These are phyloP conservation scores for rabbit (Oryctolagus cuniculus) DNA, from an alignment of 2,113 vertebrate genomes.

Conservation along the genomic window mOryCun1.1 NC_091432.1:96035501-96036000, in stretches of 20 bases:
- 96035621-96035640: background rate
- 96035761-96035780: background rate
- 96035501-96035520: background rate
- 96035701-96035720: background rate
- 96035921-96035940: no score
- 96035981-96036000: background rate
- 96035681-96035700: background rate
- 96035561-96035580: background rate
- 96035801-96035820: background rate
- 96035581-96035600: background rate
- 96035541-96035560: background rate
- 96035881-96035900: background rate
- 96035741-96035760: background rate
- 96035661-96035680: background rate
- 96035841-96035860: background rate
- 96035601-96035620: no score
- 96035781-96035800: background rate
- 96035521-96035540: background rate
- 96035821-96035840: background rate
- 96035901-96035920: background rate
- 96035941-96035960: background rate
- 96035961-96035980: background rate
- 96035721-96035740: background rate
- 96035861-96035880: background rate
- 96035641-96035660: background rate